Conservation (phyloP, 2,113 vertebrate genomes). For the Centropristis striata region DNA sequence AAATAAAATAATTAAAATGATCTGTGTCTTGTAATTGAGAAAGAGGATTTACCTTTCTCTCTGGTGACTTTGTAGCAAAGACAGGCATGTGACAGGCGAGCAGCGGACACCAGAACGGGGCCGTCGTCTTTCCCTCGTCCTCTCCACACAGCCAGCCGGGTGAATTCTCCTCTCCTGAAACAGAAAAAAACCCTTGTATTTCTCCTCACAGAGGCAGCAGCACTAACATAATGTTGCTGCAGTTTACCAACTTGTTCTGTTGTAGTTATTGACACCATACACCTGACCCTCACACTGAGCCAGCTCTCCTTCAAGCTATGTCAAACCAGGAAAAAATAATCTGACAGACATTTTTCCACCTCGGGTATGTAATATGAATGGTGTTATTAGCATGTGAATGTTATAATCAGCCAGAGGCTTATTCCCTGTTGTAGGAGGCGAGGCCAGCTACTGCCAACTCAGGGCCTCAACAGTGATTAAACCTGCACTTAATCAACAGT, state of each 20-base stretch:
- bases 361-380: conserved; percentile 45
- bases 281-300: conserved; percentile 12
- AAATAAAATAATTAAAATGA: background rate
- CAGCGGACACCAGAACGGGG: conserved; percentile 91
- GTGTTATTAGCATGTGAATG: conserved; percentile 66
- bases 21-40: background rate
- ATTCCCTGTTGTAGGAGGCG: conserved; percentile 46
- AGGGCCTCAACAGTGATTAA: conserved; percentile 67
- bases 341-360: conserved; percentile 29
- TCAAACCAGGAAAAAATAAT: conserved; percentile 47
- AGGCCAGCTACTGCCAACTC: conserved; percentile 56
- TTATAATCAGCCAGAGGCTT: conserved; percentile 63
- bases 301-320: conserved; percentile 28
- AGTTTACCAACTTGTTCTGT: conserved; percentile 3
- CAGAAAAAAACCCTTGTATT: background rate
- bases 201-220: background rate
- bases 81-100: conserved; percentile 90
- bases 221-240: background rate
- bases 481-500: conserved; percentile 75
- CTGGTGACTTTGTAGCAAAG: conserved; percentile 88
- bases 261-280: conserved; percentile 22
- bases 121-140: conserved; percentile 89
- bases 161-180: conserved; percentile 93
- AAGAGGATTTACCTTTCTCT: conserved; percentile 78
- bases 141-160: conserved; percentile 93